Conservation (phyloP, 2,113 vertebrate species). For the Mixornis gularis region DNA sequence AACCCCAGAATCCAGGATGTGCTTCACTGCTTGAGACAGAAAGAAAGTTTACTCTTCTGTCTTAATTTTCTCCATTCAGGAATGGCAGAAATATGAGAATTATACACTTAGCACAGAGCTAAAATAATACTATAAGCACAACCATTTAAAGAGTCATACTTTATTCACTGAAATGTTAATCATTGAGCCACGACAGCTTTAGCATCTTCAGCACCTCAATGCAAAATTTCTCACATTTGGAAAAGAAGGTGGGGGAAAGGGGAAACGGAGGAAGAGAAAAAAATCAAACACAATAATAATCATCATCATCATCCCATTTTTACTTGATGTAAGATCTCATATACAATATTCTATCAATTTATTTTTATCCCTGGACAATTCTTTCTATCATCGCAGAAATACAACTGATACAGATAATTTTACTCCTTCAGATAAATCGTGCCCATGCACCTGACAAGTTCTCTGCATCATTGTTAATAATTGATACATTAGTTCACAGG, state of each 20-base stretch:
- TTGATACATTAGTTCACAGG: neutral
- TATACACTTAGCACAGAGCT: neutral
- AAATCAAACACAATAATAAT: neutral
- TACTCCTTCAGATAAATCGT: neutral
- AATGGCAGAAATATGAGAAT: neutral
- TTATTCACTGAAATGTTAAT: neutral
- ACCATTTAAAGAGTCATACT: neutral
- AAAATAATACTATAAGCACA: neutral
- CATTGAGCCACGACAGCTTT: neutral
- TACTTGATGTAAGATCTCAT: neutral
- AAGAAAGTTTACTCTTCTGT: neutral
- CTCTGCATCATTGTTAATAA: neutral
- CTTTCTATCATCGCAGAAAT: neutral
- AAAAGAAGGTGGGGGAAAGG: accelerated
- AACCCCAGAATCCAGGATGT: neutral
- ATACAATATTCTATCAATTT: neutral
- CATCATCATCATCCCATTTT: neutral
- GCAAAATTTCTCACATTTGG: neutral
- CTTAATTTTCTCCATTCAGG: neutral
- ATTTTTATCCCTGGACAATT: neutral
- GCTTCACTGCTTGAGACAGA: neutral
- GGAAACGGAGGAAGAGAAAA: neutral
- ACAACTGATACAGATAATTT: neutral
- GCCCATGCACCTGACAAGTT: neutral
- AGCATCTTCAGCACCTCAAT: neutral